Conservation (phyloP, 1,140 invertebrate genomes). For the Hylaeus volcanicus region DNA sequence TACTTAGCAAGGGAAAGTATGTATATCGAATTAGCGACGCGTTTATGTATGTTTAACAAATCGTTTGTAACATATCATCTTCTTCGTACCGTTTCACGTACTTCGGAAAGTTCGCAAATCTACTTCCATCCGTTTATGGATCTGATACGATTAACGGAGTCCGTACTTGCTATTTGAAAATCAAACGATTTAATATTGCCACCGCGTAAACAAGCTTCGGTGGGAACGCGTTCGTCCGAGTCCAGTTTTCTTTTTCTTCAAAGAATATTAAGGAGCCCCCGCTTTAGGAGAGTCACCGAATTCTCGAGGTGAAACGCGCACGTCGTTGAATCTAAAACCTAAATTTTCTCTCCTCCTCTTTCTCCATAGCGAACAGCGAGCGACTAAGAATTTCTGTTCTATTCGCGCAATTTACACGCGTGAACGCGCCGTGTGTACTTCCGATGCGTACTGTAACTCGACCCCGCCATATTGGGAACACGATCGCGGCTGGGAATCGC, state of each 20-base stretch:
- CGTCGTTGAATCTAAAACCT: constrained; percentile 55
- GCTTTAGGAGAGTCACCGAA: constrained; percentile 57
- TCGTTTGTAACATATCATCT: background rate
- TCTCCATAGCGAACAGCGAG: constrained; percentile 15
- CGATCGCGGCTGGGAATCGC: constrained; percentile 61
- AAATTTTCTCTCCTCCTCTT: constrained; percentile 58
- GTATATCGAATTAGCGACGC: constrained; percentile 26
- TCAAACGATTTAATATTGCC: background rate
- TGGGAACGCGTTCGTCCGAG: background rate
- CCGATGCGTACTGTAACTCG: constrained; percentile 48
- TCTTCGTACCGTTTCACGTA: background rate
- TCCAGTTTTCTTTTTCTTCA: constrained; percentile 47
- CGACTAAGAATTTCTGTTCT: constrained; percentile 7
- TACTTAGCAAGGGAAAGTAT: constrained; percentile 54
- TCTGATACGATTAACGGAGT: background rate
- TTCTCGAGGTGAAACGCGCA: constrained; percentile 62
- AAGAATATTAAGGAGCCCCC: constrained; percentile 55
- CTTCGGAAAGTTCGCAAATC: background rate
- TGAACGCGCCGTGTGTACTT: constrained; percentile 32
- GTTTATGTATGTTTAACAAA: constrained; percentile 20
- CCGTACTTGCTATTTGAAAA: no score
- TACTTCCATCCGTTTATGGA: no score
- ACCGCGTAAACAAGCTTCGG: constrained; percentile 7
- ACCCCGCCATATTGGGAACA: constrained; percentile 67
- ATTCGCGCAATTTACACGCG: constrained; percentile 36